Percentiles rank a stretch among this genome's conserved stretches.
Evolutionary conservation across 2,113 vertebrate genomes (phyloP).

Genomic region (Epinephelus moara): DNA sequence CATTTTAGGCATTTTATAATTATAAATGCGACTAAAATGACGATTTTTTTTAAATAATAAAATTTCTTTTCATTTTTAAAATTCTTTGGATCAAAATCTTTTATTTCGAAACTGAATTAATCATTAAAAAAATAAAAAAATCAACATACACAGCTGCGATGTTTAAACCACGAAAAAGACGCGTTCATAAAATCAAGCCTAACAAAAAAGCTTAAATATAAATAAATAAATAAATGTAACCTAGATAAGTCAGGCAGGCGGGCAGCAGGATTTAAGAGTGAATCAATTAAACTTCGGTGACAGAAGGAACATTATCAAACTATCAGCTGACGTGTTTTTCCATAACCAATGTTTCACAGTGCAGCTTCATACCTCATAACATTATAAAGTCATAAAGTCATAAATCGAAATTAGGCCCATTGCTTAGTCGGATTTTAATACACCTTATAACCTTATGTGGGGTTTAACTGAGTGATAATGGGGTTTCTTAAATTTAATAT

Average conservation of each 20-base stretch:
- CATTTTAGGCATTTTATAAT: not conserved
- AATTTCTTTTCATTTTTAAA: not conserved
- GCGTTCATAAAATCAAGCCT: not conserved
- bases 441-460: not conserved
- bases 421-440: not conserved
- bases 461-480: not conserved
- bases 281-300: not conserved
- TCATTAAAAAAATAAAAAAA: not conserved
- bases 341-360: not conserved
- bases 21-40: too few relatives aligned
- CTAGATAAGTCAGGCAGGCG: not conserved
- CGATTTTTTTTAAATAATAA: too few relatives aligned
- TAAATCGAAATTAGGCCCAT: not conserved
- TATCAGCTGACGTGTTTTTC: not conserved
- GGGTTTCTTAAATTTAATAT: not conserved
- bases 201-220: not conserved
- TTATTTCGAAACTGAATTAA: not conserved
- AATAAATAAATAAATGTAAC: not conserved
- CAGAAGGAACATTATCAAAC: not conserved
- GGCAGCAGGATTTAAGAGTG: not conserved
- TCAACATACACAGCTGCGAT: too few relatives aligned
- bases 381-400: not conserved
- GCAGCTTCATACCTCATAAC: not conserved
- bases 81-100: too few relatives aligned
- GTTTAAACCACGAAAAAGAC: not conserved